Conservation (phyloP, 1,140 invertebrate genomes). For the Atta colombica region DNA sequence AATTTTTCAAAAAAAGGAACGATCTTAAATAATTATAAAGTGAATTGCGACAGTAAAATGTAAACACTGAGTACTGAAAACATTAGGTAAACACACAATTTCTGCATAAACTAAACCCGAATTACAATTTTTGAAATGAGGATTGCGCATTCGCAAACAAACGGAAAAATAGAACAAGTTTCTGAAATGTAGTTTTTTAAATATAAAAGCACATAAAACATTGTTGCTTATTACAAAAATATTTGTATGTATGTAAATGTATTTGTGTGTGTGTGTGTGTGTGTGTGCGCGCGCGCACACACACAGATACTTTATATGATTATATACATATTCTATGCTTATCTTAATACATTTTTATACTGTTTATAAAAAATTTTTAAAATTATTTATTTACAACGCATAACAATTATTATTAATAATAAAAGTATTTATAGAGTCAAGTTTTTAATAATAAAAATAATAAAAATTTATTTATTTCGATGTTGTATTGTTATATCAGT, state of each 20-base stretch:
- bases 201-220: background rate
- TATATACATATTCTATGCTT: too few species aligned
- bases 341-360: too few species aligned
- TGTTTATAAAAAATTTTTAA: too few species aligned
- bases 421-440: background rate
- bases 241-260: too few species aligned
- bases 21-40: slow-evolving; percentile 2
- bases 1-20: background rate
- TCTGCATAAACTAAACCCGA: slow-evolving; percentile 6
- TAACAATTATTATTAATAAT: background rate
- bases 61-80: slow-evolving; percentile 1
- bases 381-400: too few species aligned
- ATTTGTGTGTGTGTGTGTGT: background rate
- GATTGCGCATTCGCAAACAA: background rate
- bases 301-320: too few species aligned
- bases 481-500: background rate
- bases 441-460: too few species aligned
- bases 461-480: background rate
- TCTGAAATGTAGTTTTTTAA: background rate
- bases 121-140: slow-evolving; percentile 12
- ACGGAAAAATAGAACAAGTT: background rate
- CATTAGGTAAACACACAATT: background rate
- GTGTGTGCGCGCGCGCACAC: too few species aligned
- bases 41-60: background rate
- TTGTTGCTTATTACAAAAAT: background rate